Evolutionary conservation across 2,797 vertebrate genomes (phyloP).

Genomic region (Lutjanus campechanus): DNA sequence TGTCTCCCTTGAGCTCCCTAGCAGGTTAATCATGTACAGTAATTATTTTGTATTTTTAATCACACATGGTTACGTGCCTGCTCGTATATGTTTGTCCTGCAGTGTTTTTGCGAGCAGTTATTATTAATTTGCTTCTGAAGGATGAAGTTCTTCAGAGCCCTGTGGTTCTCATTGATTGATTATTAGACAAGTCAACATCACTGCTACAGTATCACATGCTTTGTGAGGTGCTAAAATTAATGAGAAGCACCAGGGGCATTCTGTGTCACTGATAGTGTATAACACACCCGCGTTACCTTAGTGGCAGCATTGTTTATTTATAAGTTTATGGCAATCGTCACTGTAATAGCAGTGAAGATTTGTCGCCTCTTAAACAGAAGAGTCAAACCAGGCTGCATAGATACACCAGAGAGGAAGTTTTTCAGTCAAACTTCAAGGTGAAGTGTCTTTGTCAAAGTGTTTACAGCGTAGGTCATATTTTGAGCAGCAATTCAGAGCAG

Average conservation of each 20-base stretch:
- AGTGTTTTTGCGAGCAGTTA: neutral
- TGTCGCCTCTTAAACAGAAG: neutral
- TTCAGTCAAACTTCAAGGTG: slow-evolving; percentile 37
- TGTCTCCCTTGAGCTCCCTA: neutral
- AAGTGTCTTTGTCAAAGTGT: slow-evolving; percentile 14
- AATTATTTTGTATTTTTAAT: slow-evolving; percentile 5
- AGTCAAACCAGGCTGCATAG: neutral
- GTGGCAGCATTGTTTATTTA: slow-evolving; percentile 34
- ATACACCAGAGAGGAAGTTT: neutral
- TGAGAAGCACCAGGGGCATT: slow-evolving; percentile 24
- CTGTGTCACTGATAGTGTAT: slow-evolving; percentile 23
- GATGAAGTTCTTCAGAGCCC: neutral
- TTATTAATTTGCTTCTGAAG: slow-evolving; percentile 32
- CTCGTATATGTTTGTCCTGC: slow-evolving; percentile 12
- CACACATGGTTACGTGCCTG: slow-evolving; percentile 4
- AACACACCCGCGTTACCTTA: slow-evolving; percentile 9
- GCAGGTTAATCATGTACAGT: neutral
- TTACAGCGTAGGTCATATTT: slow-evolving; percentile 2
- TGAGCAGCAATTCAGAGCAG: slow-evolving; percentile 5
- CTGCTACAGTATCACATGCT: slow-evolving; percentile 9
- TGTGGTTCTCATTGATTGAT: slow-evolving; percentile 52
- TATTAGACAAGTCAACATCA: slow-evolving; percentile 25
- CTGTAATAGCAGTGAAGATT: slow-evolving; percentile 21
- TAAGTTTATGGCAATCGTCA: neutral
- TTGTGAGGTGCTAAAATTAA: slow-evolving; percentile 40